Conservation (phyloP, 1,140 invertebrate species). For the Metaphire vulgaris region DNA sequence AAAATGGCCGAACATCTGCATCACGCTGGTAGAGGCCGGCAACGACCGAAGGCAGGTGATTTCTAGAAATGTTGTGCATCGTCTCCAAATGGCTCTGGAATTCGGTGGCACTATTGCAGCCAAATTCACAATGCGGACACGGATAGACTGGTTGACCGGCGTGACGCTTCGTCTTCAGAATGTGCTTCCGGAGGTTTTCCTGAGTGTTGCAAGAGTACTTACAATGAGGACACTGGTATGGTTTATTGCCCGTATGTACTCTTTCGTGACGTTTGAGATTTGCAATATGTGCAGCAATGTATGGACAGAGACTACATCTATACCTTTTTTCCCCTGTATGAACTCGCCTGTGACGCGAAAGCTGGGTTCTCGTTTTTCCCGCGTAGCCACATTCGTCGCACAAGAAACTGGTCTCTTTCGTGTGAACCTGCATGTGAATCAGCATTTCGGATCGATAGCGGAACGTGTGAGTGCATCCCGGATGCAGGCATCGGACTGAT, state of each 20-base stretch:
- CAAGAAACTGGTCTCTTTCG: conserved; percentile 21
- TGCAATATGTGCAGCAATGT: conserved; percentile 26
- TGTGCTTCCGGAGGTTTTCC: conserved; percentile 80
- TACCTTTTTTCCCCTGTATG: conserved; percentile 27
- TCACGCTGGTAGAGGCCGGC: conserved; percentile 12
- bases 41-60: conserved; percentile 7
- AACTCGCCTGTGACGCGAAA: conserved; percentile 20
- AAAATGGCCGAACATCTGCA: not conserved
- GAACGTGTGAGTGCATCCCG: conserved; percentile 49
- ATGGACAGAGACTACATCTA: conserved; percentile 25
- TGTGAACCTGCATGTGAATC: conserved; percentile 22
- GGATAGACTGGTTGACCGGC: conserved; percentile 68
- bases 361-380: conserved; percentile 18
- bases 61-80: conserved; percentile 54
- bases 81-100: conserved; percentile 62
- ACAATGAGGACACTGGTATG: conserved; percentile 57
- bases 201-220: conserved; percentile 70
- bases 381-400: conserved; percentile 29
- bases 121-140: conserved; percentile 62
- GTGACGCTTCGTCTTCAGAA: conserved; percentile 70
- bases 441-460: conserved; percentile 44
- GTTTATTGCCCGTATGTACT: conserved; percentile 28
- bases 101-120: conserved; percentile 62
- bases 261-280: conserved; percentile 40
- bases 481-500: conserved; percentile 57